phyloP scores from a whole-genome alignment of 2,797 vertebrate species.

The Heteromormyrus szaboi region DNA sequence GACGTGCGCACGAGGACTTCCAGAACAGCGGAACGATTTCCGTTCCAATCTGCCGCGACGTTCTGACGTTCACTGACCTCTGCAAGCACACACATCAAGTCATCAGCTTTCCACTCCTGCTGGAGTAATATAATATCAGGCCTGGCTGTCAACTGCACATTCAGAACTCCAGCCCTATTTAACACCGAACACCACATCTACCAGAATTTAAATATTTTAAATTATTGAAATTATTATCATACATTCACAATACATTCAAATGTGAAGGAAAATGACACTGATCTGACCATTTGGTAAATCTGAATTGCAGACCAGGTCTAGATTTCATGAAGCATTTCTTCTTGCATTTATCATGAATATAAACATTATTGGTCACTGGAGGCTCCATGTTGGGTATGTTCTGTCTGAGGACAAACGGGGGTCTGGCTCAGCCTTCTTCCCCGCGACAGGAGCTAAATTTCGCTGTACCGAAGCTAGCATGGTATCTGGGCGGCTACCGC shows the following conservation, averaged over 20 bases:
- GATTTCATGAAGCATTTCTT: neutral
- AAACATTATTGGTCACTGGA: neutral
- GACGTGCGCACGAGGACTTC: neutral
- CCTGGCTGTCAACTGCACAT: neutral
- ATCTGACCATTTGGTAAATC: neutral
- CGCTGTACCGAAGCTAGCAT: constrained; percentile 42
- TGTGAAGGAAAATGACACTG: neutral
- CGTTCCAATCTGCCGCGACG: constrained; percentile 45
- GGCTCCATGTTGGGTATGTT: neutral
- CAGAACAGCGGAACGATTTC: constrained; percentile 47
- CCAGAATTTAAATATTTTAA: neutral
- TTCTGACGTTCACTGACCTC: constrained; percentile 51
- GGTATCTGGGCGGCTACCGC: constrained; percentile 38
- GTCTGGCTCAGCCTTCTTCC: constrained; percentile 12
- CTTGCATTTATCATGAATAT: neutral
- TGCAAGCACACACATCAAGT: neutral
- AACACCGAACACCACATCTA: neutral
- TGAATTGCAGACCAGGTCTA: neutral
- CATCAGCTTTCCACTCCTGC: constrained; percentile 7
- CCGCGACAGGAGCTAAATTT: neutral
- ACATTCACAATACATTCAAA: neutral
- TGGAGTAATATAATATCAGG: constrained; percentile 19
- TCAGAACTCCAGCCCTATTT: neutral
- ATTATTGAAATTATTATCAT: neutral
- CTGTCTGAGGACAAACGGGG: neutral